phyloP scores from a whole-genome alignment of 2,113 vertebrate genomes.

The Poecile atricapillus region DNA sequence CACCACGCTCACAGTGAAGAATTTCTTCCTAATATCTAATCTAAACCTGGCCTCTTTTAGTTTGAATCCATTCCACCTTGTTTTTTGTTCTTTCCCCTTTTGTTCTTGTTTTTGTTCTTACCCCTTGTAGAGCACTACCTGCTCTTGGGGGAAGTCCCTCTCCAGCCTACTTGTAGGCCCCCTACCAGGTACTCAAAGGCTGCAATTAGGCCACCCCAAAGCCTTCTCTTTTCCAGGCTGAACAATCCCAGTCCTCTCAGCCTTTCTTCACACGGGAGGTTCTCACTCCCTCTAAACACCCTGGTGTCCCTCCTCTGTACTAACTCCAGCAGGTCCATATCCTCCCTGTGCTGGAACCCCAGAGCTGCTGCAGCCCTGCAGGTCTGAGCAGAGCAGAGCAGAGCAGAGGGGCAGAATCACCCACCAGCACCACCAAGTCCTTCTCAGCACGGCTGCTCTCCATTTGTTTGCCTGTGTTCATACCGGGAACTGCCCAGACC shows the following conservation, averaged over 20 bases:
- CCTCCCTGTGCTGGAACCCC: background rate
- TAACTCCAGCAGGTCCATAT: accelerated
- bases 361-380: background rate
- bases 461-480: background rate
- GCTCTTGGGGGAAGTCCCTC: background rate
- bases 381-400: background rate
- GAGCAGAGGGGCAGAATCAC: background rate
- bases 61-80: background rate
- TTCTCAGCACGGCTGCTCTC: background rate
- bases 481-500: accelerated
- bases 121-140: background rate
- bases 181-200: background rate
- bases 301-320: accelerated
- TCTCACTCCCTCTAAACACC: no score
- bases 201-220: background rate
- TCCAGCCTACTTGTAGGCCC: background rate
- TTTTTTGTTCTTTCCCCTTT: no score
- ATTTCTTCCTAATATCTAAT: background rate
- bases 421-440: accelerated
- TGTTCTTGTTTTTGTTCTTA: no score
- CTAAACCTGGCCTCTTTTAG: background rate
- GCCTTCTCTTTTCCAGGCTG: background rate
- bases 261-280: background rate
- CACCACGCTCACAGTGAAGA: accelerated
- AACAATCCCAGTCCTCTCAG: background rate